These are phyloP conservation scores for Limnephilus lunatus DNA, from an alignment of 2,888 invertebrate species.

Conservation along the genomic window DNA sequence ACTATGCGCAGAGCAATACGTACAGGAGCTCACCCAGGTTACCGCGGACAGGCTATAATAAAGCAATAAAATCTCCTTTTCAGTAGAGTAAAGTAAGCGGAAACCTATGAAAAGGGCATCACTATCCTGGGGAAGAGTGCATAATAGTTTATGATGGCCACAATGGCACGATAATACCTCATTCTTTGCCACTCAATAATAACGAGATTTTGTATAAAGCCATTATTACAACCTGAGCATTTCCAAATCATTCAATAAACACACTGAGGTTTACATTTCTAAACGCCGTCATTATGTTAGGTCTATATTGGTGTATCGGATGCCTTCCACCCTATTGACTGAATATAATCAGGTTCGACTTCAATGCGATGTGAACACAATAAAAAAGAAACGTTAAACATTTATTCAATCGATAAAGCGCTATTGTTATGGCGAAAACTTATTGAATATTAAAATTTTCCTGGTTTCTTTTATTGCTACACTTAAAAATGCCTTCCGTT, in stretches of 20 bases:
- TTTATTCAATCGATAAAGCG: constrained; percentile 34
- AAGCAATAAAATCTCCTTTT: constrained; percentile 52
- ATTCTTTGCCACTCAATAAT: constrained; percentile 61
- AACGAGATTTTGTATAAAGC: constrained; percentile 56
- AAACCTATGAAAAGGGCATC: constrained; percentile 55
- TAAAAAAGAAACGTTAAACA: constrained; percentile 39
- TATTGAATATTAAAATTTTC: constrained; percentile 31
- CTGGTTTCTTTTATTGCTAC: constrained; percentile 29
- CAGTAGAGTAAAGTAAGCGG: constrained; percentile 56
- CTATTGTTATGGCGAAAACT: constrained; percentile 6
- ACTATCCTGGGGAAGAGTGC: constrained; percentile 20
- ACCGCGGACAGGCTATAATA: constrained; percentile 37
- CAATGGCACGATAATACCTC: constrained; percentile 55
- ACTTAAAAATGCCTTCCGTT: constrained; percentile 25
- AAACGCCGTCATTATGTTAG: constrained; percentile 33
- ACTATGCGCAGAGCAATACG: neutral
- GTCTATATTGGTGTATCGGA: constrained; percentile 51
- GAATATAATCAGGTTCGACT: constrained; percentile 42
- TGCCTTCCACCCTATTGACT: constrained; percentile 57
- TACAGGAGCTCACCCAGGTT: constrained; percentile 24
- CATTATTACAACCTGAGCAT: constrained; percentile 51
- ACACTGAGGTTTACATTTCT: constrained; percentile 42
- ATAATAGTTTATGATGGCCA: constrained; percentile 51
- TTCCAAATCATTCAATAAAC: constrained; percentile 50
- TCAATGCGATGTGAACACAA: neutral